These are phyloP conservation scores for Smithornis capensis DNA, from an alignment of 2,113 vertebrate genomes.

Conservation along the genomic window DNA sequence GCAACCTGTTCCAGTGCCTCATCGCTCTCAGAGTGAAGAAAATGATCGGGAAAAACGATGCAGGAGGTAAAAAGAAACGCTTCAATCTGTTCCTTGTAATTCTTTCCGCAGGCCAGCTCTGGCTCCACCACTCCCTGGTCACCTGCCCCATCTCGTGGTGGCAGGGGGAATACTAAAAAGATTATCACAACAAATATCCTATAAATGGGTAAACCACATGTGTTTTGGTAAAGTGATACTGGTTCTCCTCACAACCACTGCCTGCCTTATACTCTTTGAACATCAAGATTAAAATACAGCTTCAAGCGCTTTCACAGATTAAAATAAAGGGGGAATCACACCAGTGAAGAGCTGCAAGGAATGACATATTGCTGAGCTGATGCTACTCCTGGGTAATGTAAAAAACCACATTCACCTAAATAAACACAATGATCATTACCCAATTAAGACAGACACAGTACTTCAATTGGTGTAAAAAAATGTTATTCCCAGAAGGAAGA, in stretches of 20 bases:
- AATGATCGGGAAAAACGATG: rapidly evolving
- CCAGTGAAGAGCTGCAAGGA: background rate
- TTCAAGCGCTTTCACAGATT: background rate
- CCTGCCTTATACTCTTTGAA: background rate
- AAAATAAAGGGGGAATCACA: background rate
- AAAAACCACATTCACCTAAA: background rate
- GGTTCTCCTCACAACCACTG: too few species aligned
- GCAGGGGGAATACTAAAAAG: background rate
- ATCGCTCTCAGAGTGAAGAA: background rate
- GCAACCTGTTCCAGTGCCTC: background rate
- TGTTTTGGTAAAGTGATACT: background rate
- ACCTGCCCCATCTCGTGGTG: constrained; percentile 31
- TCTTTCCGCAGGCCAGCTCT: background rate
- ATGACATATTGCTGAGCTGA: background rate
- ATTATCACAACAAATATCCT: background rate
- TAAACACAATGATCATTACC: background rate
- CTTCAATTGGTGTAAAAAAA: background rate
- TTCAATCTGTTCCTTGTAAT: background rate
- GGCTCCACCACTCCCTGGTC: rapidly evolving
- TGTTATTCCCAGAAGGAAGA: background rate
- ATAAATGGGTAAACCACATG: rapidly evolving
- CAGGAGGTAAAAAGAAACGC: background rate
- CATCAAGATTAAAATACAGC: background rate
- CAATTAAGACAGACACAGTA: background rate
- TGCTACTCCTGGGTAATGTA: background rate